Percentiles rank a stretch among this genome's conserved stretches.
Conservation (phyloP, 1,140 invertebrate species). For the Cydia splendana region DNA sequence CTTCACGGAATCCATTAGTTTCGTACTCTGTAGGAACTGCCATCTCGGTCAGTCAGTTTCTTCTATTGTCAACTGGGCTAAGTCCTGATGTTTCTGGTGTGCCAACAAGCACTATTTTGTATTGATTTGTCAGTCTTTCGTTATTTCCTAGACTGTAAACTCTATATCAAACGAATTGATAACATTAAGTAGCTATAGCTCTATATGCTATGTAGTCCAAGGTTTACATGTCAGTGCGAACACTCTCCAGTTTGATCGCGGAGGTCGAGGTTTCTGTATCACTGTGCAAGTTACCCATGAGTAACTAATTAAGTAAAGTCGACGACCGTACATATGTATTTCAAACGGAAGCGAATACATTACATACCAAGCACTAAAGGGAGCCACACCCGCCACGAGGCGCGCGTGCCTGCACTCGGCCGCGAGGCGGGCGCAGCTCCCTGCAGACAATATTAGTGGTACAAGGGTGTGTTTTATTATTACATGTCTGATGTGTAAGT, state of each 20-base stretch:
- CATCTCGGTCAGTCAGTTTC: not conserved
- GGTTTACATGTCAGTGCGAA: constrained; percentile 9
- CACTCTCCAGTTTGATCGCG: not conserved
- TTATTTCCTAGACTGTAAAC: constrained; percentile 14
- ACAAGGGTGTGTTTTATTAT: constrained; percentile 29
- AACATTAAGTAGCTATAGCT: constrained; percentile 19
- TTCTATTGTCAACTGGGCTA: constrained; percentile 14
- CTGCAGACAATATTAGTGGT: not conserved
- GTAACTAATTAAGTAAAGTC: constrained; percentile 19
- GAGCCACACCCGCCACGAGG: constrained; percentile 28
- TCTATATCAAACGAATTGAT: constrained; percentile 19
- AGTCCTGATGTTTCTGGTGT: constrained; percentile 4
- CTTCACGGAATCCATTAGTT: constrained; percentile 6
- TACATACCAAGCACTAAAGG: constrained; percentile 34
- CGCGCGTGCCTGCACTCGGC: not conserved
- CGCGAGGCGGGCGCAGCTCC: not conserved
- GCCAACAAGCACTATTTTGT: constrained; percentile 9
- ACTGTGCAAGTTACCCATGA: constrained; percentile 22
- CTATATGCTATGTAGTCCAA: constrained; percentile 19
- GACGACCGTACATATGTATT: constrained; percentile 20
- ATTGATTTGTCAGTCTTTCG: constrained; percentile 17
- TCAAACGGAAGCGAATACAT: constrained; percentile 34
- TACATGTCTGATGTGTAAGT: constrained; percentile 30
- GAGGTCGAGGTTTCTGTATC: constrained; percentile 16
- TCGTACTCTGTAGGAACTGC: not conserved